Conservation (phyloP, 2,888 invertebrate species). For the Tyria jacobaeae region DNA sequence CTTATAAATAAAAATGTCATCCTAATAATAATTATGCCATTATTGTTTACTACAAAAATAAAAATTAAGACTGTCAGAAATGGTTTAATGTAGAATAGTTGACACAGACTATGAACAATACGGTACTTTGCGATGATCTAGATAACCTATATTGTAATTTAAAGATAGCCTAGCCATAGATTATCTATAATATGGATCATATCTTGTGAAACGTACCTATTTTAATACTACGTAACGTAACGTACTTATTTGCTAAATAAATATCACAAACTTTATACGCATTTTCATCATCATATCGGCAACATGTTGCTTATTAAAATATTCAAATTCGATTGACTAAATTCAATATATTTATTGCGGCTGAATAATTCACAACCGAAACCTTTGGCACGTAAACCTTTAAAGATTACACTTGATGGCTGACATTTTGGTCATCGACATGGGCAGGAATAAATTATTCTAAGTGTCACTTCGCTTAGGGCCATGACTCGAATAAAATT, state of each 20-base stretch:
- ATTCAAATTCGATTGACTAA: neutral
- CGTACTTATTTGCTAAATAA: neutral
- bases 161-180: conserved; percentile 13
- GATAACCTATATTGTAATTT: conserved; percentile 1
- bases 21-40: no score
- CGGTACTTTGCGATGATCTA: neutral
- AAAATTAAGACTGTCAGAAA: neutral
- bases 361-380: neutral
- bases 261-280: neutral
- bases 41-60: no score
- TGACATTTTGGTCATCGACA: conserved; percentile 24
- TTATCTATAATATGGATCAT: conserved; percentile 21
- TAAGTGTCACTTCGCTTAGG: conserved; percentile 49
- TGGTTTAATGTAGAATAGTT: neutral
- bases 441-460: conserved; percentile 49
- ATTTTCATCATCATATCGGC: no score
- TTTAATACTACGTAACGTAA: no score
- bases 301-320: neutral
- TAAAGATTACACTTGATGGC: conserved; percentile 13
- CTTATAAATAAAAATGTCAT: no score
- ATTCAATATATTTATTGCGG: neutral
- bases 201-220: conserved; percentile 18
- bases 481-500: conserved; percentile 54
- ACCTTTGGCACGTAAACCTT: conserved; percentile 12
- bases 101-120: neutral